Percentiles rank a stretch among this genome's conserved stretches.
These are phyloP conservation scores for Hippopotamyrus pictus DNA, from an alignment of 2,797 vertebrate species.

Conservation along the genomic window DNA sequence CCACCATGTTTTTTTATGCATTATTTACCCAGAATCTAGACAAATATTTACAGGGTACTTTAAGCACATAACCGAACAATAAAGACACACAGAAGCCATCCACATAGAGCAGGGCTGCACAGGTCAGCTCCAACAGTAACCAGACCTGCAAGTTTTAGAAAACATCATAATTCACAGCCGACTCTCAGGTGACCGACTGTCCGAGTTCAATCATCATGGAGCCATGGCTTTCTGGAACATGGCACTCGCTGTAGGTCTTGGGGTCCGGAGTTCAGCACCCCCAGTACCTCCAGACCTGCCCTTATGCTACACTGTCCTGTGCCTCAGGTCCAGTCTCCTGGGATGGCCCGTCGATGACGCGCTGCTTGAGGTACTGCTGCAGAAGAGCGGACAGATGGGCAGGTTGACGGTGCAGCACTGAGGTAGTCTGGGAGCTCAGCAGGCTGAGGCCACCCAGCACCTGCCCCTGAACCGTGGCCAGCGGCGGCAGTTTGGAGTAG, in stretches of 20 bases:
- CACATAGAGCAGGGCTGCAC: conserved; percentile 21
- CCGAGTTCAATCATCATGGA: background rate
- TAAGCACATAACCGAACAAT: background rate
- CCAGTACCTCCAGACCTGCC: background rate
- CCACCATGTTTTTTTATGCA: background rate
- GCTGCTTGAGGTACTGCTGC: conserved; percentile 69
- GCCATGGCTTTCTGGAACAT: no score
- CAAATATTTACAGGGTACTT: background rate
- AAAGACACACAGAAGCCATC: background rate
- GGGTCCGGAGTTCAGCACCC: background rate
- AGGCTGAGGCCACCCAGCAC: conserved; percentile 66
- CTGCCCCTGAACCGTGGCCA: conserved; percentile 63
- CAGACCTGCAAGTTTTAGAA: conserved; percentile 1
- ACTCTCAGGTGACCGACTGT: background rate
- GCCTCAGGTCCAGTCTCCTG: conserved; percentile 26
- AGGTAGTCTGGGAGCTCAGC: conserved; percentile 60
- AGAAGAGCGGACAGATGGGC: conserved; percentile 65
- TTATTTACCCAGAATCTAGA: background rate
- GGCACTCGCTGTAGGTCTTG: background rate
- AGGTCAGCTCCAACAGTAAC: background rate
- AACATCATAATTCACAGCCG: background rate
- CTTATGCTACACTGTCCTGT: conserved; percentile 38
- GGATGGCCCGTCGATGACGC: conserved; percentile 21
- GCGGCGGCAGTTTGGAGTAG: conserved; percentile 72
- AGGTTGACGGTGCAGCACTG: conserved; percentile 68